A percentile compares a stretch with the other conserved stretches of the same genome.
Evolutionary conservation across 2,113 vertebrate genomes (phyloP).

Genomic region (Mastomys natalensis): DNA sequence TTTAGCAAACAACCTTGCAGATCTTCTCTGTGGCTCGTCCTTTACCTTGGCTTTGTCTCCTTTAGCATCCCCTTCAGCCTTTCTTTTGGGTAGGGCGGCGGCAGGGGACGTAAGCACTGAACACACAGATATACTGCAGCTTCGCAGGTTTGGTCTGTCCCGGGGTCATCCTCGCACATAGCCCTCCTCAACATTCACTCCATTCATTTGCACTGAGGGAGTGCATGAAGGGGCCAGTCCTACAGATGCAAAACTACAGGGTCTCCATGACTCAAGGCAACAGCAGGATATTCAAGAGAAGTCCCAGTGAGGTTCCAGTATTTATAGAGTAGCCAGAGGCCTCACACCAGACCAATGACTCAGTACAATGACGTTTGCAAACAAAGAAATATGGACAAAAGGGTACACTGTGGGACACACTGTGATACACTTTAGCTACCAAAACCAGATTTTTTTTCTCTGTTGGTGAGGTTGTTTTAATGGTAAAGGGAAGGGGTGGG

Average conservation of each 20-base stretch:
- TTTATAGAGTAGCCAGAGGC: background rate
- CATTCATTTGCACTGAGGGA: background rate
- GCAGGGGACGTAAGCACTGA: too few relatives aligned
- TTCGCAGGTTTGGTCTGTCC: too few relatives aligned
- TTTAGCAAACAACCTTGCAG: too few relatives aligned
- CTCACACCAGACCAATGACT: background rate
- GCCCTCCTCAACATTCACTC: fast-evolving
- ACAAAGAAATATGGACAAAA: background rate
- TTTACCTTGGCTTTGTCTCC: too few relatives aligned
- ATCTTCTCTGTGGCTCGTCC: too few relatives aligned
- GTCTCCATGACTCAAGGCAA: background rate
- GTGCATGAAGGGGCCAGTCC: background rate
- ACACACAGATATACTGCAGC: too few relatives aligned
- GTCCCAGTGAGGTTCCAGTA: background rate
- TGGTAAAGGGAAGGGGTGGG: background rate
- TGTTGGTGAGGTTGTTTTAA: background rate
- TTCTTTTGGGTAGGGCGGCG: too few relatives aligned
- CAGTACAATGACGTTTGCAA: background rate
- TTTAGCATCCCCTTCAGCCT: too few relatives aligned
- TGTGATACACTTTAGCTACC: background rate
- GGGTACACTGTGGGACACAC: background rate
- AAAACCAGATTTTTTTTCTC: background rate
- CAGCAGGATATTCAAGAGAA: background rate
- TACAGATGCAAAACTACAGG: background rate
- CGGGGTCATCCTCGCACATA: background rate